A percentile compares a stretch with the other conserved stretches of the same genome.
Evolutionary conservation across 2,797 vertebrate species (phyloP).

Genomic region (Carapus acus): DNA sequence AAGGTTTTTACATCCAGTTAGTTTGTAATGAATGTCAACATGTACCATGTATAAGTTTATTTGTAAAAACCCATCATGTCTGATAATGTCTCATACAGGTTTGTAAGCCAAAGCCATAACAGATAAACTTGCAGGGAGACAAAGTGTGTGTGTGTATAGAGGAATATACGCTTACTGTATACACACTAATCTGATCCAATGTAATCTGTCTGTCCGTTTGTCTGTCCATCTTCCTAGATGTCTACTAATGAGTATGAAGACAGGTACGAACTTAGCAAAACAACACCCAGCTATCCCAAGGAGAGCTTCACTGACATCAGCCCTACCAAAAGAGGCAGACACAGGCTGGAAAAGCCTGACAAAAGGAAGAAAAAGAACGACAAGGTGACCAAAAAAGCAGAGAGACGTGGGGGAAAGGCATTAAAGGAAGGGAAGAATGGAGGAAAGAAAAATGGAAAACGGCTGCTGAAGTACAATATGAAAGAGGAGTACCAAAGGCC

Average conservation of each 20-base stretch:
- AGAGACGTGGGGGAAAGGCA: slow-evolving; percentile 78
- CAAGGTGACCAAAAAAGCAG: slow-evolving; percentile 78
- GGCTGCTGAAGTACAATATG: slow-evolving; percentile 69
- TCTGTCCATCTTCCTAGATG: slow-evolving; percentile 66
- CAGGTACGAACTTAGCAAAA: slow-evolving; percentile 70
- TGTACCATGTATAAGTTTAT: too few species aligned
- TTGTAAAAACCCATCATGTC: too few species aligned
- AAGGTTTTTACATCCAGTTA: too few species aligned
- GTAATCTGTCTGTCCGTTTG: too few species aligned
- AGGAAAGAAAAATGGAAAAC: slow-evolving; percentile 80
- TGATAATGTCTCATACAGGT: too few species aligned
- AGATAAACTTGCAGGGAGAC: too few species aligned
- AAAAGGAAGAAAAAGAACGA: slow-evolving; percentile 84
- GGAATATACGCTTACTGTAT: too few species aligned
- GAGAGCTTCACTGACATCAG: slow-evolving; percentile 59
- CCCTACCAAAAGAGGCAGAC: slow-evolving; percentile 76
- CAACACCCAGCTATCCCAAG: slow-evolving; percentile 69
- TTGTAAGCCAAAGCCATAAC: too few species aligned
- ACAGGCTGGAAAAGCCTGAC: slow-evolving; percentile 76
- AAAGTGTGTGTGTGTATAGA: too few species aligned
- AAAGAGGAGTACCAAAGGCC: slow-evolving; percentile 79
- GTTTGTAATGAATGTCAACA: too few species aligned
- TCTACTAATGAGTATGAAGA: slow-evolving; percentile 85
- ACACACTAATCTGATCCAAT: too few species aligned
- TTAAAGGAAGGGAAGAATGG: slow-evolving; percentile 78